Conservation (phyloP, 2,113 vertebrate genomes). For the Sporophila hypoxantha region DNA sequence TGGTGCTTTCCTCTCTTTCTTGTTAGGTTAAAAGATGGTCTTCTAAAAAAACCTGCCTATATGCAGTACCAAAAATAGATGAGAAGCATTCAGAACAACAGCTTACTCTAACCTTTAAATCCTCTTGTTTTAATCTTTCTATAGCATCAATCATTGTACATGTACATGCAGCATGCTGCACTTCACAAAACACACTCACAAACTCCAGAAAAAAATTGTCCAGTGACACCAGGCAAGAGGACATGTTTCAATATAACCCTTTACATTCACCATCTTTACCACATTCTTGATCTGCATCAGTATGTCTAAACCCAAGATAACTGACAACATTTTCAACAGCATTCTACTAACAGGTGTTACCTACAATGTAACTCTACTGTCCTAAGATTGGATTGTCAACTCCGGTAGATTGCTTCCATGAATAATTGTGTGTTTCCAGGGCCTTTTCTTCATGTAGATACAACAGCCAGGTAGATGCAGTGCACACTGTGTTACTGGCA, state of each 20-base stretch:
- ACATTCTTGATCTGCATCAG: background rate
- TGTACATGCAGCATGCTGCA: background rate
- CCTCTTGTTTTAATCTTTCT: constrained; percentile 10
- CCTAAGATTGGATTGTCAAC: background rate
- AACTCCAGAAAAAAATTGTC: background rate
- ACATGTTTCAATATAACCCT: background rate
- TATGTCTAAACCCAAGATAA: background rate
- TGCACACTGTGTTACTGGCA: background rate
- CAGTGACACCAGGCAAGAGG: background rate
- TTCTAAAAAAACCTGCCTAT: background rate
- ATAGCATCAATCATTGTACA: background rate
- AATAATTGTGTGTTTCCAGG: background rate
- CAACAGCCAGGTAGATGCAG: background rate
- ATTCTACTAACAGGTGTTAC: background rate
- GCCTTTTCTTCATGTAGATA: background rate
- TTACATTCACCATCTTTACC: background rate
- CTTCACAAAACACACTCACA: background rate
- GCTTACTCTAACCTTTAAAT: constrained; percentile 2
- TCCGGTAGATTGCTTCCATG: background rate
- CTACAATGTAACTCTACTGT: background rate
- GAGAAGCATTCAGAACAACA: background rate
- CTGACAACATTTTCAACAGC: background rate
- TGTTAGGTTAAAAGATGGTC: background rate
- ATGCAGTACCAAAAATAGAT: background rate
- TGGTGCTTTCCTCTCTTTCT: background rate